Evolutionary conservation across 2,888 invertebrate species (phyloP), one percentile per base, ranked within the genome.

Genomic region (Thecocarcelia acutangulata): DNA sequence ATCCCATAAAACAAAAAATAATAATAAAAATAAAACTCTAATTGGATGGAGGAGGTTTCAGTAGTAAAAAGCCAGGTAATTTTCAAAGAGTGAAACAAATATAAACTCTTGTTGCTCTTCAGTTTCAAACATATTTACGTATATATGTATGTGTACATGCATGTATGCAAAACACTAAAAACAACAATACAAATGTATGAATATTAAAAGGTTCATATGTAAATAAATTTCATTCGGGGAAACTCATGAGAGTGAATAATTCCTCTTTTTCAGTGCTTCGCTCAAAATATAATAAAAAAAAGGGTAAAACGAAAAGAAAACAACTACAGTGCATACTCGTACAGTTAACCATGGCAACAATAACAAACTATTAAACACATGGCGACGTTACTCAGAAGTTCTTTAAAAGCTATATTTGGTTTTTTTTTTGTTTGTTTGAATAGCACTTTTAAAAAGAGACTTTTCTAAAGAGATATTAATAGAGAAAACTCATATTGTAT

Each of bases 11-110:
- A 59, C 33, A 46, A 33, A 17, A 48, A 3, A 17, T 33, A 33
- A 33, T 46, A 50, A 48, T 19, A 21, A 19, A 40, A 44, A 3
- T 42, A 42, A 75, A 59, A 76, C 69, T 40, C 69, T 76, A 76
- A 76, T 76, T 76, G 76, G 76, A 76, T 76, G 76, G 46, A 76
- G 68, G 68, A 76, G 68, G 68, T 63, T 61, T 61, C 11, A 37
- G 59, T 76, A 19, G 52, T 11, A 76, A 68, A 68, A 68, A 61
- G 44, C 52, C 69, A 76, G 76, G 76, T 76, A 76, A 69, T 76
- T 76, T 76, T 48, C 61, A 76, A 69, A 76, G 61, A 61, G 61
- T 61, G 52, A 61, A 76, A 69, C 42, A 69, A 63, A 44, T 17
- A 48, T 58, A 66, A 68, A 68, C 54, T 63, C 46, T 76, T 54